phyloP scores from a whole-genome alignment of 2,888 invertebrate species.

The Vanessa cardui region DNA sequence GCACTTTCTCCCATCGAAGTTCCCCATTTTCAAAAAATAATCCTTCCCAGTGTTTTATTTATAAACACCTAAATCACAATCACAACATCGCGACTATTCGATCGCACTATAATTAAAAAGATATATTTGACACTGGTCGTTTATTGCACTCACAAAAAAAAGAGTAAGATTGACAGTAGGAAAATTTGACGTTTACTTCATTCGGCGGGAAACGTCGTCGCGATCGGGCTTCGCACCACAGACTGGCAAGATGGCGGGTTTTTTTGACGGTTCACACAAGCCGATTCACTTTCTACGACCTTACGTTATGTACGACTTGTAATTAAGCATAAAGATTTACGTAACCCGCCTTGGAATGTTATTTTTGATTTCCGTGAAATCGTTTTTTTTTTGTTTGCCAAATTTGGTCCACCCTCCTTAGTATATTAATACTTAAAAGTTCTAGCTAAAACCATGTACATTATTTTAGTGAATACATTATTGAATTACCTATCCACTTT shows the following conservation, averaged over 20 bases:
- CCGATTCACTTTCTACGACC: conserved; percentile 83
- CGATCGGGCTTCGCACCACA: conserved; percentile 72
- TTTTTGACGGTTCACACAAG: conserved; percentile 82
- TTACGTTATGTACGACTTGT: conserved; percentile 79
- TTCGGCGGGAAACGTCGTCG: conserved; percentile 75
- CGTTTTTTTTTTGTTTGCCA: conserved; percentile 14
- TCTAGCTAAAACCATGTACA: too few species aligned
- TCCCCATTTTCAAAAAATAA: conserved; percentile 65
- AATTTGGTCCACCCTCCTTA: conserved; percentile 5
- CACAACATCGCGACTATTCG: conserved; percentile 58
- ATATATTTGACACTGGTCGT: conserved; percentile 52
- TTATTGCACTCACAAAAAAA: conserved; percentile 59
- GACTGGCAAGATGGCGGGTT: conserved; percentile 80
- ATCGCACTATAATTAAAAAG: conserved; percentile 40
- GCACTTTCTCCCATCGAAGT: conserved; percentile 64
- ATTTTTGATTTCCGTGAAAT: conserved; percentile 59
- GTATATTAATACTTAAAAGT: too few species aligned
- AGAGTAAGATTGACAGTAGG: conserved; percentile 58
- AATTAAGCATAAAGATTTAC: conserved; percentile 79
- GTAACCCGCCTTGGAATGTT: conserved; percentile 74
- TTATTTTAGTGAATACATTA: too few species aligned
- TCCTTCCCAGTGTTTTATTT: conserved; percentile 53
- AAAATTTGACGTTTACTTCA: conserved; percentile 50
- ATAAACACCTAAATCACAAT: conserved; percentile 70
- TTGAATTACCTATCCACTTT: too few species aligned